These are phyloP conservation scores for Aldrovandia affinis DNA, from an alignment of 2,797 vertebrate species.

Conservation along the genomic window DNA sequence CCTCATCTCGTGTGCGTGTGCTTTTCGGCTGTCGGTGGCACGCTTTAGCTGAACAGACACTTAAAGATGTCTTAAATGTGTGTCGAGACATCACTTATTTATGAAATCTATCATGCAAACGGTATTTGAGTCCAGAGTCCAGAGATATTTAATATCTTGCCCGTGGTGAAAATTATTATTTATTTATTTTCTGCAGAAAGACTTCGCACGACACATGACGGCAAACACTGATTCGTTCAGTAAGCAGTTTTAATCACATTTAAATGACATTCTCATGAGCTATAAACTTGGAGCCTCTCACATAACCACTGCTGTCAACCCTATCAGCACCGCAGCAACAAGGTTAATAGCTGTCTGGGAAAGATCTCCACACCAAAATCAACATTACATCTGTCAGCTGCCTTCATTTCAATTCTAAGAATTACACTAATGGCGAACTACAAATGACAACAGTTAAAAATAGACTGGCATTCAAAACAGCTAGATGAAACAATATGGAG, in stretches of 20 bases:
- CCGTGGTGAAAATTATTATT: too few relatives aligned
- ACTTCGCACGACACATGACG: too few relatives aligned
- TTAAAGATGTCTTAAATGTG: slow-evolving; percentile 1
- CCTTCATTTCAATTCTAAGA: neutral
- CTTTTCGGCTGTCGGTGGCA: neutral
- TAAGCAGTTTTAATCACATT: neutral
- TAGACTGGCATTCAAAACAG: neutral
- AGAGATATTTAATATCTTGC: too few relatives aligned
- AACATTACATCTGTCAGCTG: neutral
- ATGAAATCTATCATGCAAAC: too few relatives aligned
- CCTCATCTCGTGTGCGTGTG: too few relatives aligned
- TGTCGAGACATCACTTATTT: neutral
- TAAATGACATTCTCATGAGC: neutral
- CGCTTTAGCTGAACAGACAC: neutral
- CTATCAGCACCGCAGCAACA: neutral
- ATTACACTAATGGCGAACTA: neutral
- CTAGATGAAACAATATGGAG: neutral
- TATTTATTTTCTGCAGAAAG: too few relatives aligned
- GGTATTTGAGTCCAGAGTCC: too few relatives aligned
- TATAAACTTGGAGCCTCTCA: neutral
- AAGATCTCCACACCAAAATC: neutral
- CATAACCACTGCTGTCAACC: neutral
- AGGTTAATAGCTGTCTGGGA: slow-evolving; percentile 11
- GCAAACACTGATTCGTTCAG: neutral
- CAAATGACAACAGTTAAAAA: neutral